A percentile compares a stretch with the other conserved stretches of the same genome.
phyloP scores from a whole-genome alignment of 37 sponge, comb jelly and placozoan species.

The Mnemiopsis leidyi region DNA sequence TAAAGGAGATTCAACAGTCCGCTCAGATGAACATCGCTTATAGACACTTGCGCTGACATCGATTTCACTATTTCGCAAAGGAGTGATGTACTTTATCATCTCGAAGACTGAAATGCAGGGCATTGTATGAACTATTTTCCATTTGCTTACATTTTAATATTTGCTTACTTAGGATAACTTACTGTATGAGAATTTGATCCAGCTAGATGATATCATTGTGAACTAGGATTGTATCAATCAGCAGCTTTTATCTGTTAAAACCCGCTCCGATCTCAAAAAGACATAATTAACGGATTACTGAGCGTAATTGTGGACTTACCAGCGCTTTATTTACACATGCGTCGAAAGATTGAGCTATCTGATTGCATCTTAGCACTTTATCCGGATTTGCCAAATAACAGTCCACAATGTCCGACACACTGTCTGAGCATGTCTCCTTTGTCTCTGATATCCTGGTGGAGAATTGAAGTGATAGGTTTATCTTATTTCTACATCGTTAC shows the following conservation, averaged over 20 bases:
- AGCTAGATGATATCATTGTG: no score
- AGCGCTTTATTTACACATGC: conserved; percentile 6
- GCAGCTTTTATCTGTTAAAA: no score
- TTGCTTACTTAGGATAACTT: no score
- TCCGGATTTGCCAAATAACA: background rate
- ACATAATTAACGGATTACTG: no score
- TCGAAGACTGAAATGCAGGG: background rate
- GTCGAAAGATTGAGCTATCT: conserved; percentile 1
- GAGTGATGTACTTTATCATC: background rate
- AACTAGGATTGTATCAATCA: no score
- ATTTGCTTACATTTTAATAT: no score
- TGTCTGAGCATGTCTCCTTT: background rate
- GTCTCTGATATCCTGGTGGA: background rate
- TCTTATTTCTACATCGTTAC: no score
- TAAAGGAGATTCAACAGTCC: background rate
- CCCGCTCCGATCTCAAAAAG: no score
- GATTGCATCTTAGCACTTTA: background rate
- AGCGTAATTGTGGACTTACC: conserved; percentile 52
- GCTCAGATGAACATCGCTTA: background rate
- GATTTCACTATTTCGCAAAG: background rate
- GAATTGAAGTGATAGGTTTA: background rate
- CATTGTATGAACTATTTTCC: no score
- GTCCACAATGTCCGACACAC: background rate
- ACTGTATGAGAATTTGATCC: no score
- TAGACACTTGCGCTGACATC: background rate